These are phyloP conservation scores for Crotophaga sulcirostris DNA, from an alignment of 2,113 vertebrate species.

Conservation along the genomic window DNA sequence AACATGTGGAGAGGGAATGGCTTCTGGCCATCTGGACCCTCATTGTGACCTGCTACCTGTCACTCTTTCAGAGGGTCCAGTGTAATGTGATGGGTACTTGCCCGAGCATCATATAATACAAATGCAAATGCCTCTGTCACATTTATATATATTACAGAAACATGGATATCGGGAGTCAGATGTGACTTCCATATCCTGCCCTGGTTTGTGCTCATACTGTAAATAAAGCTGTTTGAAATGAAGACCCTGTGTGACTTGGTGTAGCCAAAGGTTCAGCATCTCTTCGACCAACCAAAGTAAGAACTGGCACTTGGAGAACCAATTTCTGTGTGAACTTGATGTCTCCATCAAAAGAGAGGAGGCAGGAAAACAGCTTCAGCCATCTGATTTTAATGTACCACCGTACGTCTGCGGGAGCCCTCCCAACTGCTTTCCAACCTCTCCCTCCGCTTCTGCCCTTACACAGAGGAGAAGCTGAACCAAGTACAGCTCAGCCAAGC, in stretches of 20 bases:
- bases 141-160: background rate
- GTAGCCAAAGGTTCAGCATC: background rate
- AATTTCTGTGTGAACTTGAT: background rate
- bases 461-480: background rate
- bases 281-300: background rate
- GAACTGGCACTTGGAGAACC: background rate
- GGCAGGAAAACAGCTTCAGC: background rate
- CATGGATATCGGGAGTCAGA: background rate
- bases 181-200: background rate
- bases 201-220: background rate
- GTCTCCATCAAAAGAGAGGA: background rate
- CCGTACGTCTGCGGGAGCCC: accelerated
- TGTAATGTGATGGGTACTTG: background rate
- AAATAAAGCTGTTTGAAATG: background rate
- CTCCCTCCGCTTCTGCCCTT: background rate
- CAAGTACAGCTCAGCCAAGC: background rate
- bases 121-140: background rate
- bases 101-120: background rate
- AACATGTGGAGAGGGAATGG: background rate
- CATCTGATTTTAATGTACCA: background rate
- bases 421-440: background rate
- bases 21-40: background rate
- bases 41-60: background rate
- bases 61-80: background rate
- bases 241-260: background rate